These are phyloP conservation scores for Calliphora vomitoria DNA, from an alignment of 2,888 invertebrate genomes.

Conservation along the genomic window DNA sequence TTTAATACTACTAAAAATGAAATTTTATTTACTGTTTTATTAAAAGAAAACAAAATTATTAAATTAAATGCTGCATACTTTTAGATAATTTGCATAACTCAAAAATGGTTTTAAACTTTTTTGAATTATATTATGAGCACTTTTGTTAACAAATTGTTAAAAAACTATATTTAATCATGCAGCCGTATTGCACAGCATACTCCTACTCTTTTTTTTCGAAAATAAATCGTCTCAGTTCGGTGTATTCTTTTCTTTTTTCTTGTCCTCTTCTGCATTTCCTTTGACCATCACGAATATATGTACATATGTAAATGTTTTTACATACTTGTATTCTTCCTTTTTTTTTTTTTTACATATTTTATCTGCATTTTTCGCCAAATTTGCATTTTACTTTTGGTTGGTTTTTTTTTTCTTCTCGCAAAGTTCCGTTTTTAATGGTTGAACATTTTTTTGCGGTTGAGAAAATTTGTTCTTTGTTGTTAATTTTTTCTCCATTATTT, in stretches of 20 bases:
- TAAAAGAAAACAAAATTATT: too few relatives aligned
- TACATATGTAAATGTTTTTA: neutral
- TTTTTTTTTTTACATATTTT: conserved; percentile 16
- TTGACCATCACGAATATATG: conserved; percentile 10
- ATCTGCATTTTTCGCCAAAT: conserved; percentile 52
- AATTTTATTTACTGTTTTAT: too few relatives aligned
- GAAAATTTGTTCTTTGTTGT: conserved; percentile 42
- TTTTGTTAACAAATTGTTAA: too few relatives aligned
- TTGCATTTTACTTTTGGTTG: conserved; percentile 61
- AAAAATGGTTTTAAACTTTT: too few relatives aligned
- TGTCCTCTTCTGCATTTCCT: conserved; percentile 34
- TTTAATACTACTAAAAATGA: too few relatives aligned
- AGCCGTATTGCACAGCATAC: too few relatives aligned
- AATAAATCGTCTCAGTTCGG: neutral
- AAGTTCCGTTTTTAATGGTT: conserved; percentile 56
- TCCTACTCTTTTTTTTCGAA: neutral
- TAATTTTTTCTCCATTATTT: conserved; percentile 43
- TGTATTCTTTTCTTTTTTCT: neutral
- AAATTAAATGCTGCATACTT: too few relatives aligned
- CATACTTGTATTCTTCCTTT: neutral
- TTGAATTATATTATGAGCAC: too few relatives aligned
- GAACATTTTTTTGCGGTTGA: conserved; percentile 62
- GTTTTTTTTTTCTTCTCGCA: conserved; percentile 14
- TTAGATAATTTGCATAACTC: too few relatives aligned
- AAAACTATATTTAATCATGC: too few relatives aligned